Conservation (phyloP, 2,113 vertebrate species). For the Isichthys henryi region DNA sequence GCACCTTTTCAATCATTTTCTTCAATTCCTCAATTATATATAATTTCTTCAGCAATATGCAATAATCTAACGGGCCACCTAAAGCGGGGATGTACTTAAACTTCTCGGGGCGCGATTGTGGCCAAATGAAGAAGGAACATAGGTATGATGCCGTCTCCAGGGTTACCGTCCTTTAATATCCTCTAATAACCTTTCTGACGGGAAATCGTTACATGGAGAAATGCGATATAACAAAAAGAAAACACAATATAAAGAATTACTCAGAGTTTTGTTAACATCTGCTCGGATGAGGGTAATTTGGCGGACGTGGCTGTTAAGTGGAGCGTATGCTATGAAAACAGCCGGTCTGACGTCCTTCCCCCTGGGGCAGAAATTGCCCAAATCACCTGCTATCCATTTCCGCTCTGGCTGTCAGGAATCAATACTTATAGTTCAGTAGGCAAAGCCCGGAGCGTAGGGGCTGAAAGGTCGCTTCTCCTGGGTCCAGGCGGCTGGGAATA, state of each 20-base stretch:
- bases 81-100: not conserved
- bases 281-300: not conserved
- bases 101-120: not conserved
- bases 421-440: not conserved
- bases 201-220: not conserved
- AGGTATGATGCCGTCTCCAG: not conserved
- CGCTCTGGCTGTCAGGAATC: not conserved
- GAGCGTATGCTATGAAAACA: not conserved
- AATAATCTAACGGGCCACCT: not conserved
- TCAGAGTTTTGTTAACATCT: slow-evolving; percentile 7
- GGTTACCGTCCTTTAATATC: not conserved
- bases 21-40: not conserved
- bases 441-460: not conserved
- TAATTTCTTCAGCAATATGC: not conserved
- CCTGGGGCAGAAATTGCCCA: not conserved
- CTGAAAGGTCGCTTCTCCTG: not conserved
- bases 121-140: not conserved
- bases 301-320: not conserved
- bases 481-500: not conserved
- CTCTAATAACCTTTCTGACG: not conserved
- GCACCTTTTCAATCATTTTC: not conserved
- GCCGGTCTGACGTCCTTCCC: not conserved
- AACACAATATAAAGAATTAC: not conserved
- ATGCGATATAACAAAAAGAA: not conserved
- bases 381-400: not conserved